Base-by-base conservation (phyloP, 1,140 invertebrate species). In the Papilio helenus region DNA sequence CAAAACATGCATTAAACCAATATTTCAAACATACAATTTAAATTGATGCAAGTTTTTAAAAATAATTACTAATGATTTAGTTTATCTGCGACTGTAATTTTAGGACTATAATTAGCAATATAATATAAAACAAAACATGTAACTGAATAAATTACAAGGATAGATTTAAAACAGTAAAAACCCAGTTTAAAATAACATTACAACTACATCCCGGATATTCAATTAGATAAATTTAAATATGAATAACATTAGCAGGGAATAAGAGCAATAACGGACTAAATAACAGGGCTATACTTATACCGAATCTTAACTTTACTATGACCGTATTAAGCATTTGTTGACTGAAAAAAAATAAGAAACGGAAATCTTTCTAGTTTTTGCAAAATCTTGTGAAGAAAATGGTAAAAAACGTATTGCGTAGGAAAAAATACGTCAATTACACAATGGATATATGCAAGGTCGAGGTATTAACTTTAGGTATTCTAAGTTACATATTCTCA, bases 171-270 rank as follows among this genome's bases (percentile, higher is more conserved):
- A 65, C 26, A 16, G 61, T 68, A 29, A 68, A 68, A 68, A 68
- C 26, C 23, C 61, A 68, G 20, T 68, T 18, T 29, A 5, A 65
- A 26, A 65, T 34, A 68, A 61, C 58, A 34, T 12, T 29, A 68
- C 0, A 26, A 20, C n/a, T 23, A 34, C 26, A 16, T 68, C 26
- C 61, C 61, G 26, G 61, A 68, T 68, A 68, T 68, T 18, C 29
- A 61, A 34, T 26, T 29, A 29, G 61, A 68, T 68, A 68, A 68
- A 2, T 68, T 68, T 12, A 68, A 68, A 68, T 68, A 68, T 8
- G 7, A 61, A 61, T 18, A 68, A 29, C 26, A 29, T 29, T 68
- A 68, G 14, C 2, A 68, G 1, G 26, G 14, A 16, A 68, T 68
- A 29, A 68, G 12, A 68, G 26, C 61, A 68, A 34, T 34, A 68